Evolutionary conservation across 2,113 vertebrate species (phyloP), one percentile per base, ranked within the genome.

Genomic region (Hemibagrus wyckioides): DNA sequence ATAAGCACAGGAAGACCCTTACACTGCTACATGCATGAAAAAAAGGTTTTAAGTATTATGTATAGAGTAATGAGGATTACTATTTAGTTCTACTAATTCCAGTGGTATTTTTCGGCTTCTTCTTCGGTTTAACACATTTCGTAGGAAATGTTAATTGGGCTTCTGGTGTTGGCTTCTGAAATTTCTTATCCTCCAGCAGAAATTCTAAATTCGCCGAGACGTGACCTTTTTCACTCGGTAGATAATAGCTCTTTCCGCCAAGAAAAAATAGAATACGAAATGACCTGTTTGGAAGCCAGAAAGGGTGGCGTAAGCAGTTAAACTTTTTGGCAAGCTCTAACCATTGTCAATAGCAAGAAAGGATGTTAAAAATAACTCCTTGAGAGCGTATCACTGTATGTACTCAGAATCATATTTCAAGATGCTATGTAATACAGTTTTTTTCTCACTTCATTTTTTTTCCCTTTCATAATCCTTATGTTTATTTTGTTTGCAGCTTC

Each of bases 261-360:
- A 91, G 94, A 93, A 92, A 93, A 96, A 79, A 94, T 93, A 95
- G 93, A 94, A 93, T 94, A 94, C 88, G 91, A 96, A 96, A 95
- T 94, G 91, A 94, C 93, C 94, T 93, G 93, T 94, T 95, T 92
- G 91, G 91, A 92, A 92, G 92, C 91, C 91, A 93, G 88, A 93
- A 94, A 93, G 92, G 92, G 92, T 86, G 86, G 93, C 48, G 88
- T 92, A 92, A 94, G 94, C 92, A 92, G 90, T 94, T 91, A 89
- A 75, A 89, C 89, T 89, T 91, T 87, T 91, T 91, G 90, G 93
- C 91, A 91, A 89, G 90, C 87, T 71, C 57, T 5, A 36, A 57
- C 85, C 77, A 77, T 88, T 90, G 94, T 92, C 91, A 91, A 93
- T 76, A 21, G 67, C 56, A 82, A 83, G 73, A 84, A 84, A 52